Percentiles rank a stretch among this genome's conserved stretches.
Conservation (phyloP, 2,888 invertebrate species). For the Drosophila cognata region DNA sequence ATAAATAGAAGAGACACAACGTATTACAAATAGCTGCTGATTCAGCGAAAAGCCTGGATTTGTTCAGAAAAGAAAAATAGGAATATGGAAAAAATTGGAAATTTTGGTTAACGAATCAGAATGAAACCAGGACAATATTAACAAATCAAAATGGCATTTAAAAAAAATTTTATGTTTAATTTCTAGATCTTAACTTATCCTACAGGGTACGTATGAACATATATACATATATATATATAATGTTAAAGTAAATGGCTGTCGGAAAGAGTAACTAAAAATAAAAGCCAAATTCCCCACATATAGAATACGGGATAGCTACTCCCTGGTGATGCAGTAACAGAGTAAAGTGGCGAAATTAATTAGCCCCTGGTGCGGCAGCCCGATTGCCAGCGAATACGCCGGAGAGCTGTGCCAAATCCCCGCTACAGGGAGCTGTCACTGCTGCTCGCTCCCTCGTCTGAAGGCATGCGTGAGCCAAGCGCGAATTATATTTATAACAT, state of each 20-base stretch:
- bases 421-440: conserved; percentile 12
- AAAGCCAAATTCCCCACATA: conserved; percentile 50
- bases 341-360: conserved; percentile 79
- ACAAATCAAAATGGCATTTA: not conserved
- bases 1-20: conserved; percentile 16
- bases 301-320: conserved; percentile 39
- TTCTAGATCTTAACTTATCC: not conserved
- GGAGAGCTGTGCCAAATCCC: conserved; percentile 48
- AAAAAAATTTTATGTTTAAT: not conserved
- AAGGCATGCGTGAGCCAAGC: conserved; percentile 53
- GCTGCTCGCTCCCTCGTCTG: conserved; percentile 9
- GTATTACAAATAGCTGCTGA: not conserved
- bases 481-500: conserved; percentile 75
- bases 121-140: not conserved
- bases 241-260: conserved; percentile 29
- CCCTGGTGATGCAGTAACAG: conserved; percentile 64
- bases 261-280: conserved; percentile 16
- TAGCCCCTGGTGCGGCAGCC: conserved; percentile 79
- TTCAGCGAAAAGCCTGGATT: not conserved
- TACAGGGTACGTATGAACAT: conserved; percentile 10
- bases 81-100: not conserved
- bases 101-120: not conserved
- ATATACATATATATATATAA: conserved; percentile 2
- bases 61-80: not conserved
- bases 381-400: conserved; percentile 67